These are phyloP conservation scores for Coracias cyanogaster DNA, from an alignment of 2,797 vertebrate genomes.

Conservation along the genomic window DNA sequence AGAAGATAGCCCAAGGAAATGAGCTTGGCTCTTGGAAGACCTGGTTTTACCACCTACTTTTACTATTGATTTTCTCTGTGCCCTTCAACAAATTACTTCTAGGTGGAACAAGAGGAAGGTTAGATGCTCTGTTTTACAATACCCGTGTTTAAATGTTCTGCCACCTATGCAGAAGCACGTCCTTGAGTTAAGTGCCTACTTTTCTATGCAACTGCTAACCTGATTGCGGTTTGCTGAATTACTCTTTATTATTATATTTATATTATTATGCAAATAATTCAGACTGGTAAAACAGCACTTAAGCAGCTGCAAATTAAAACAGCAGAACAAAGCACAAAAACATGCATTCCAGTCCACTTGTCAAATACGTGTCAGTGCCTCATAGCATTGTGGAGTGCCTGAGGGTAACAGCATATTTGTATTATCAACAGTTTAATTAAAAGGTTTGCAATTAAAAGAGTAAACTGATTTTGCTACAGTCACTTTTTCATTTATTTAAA, in stretches of 20 bases:
- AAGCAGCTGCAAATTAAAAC: neutral
- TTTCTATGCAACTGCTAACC: neutral
- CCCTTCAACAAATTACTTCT: neutral
- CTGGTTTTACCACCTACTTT: neutral
- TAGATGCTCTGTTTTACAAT: neutral
- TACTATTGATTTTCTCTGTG: neutral
- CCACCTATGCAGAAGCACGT: neutral
- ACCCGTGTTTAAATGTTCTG: neutral
- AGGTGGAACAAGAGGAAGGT: neutral
- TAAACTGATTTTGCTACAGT: neutral
- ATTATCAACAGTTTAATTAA: neutral
- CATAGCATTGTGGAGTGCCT: neutral
- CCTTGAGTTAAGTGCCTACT: neutral
- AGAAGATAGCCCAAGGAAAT: neutral
- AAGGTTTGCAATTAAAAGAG: neutral
- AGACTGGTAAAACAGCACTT: too few species aligned
- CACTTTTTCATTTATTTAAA: neutral
- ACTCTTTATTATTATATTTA: too few species aligned
- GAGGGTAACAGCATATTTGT: neutral
- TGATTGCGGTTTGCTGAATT: neutral
- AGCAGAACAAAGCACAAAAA: neutral
- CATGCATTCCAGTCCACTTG: neutral
- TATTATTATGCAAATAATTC: too few species aligned
- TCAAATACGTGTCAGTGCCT: neutral
- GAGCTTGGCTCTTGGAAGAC: neutral